Conservation (phyloP, 2,797 vertebrate genomes). For the Epinephelus coioides region DNA sequence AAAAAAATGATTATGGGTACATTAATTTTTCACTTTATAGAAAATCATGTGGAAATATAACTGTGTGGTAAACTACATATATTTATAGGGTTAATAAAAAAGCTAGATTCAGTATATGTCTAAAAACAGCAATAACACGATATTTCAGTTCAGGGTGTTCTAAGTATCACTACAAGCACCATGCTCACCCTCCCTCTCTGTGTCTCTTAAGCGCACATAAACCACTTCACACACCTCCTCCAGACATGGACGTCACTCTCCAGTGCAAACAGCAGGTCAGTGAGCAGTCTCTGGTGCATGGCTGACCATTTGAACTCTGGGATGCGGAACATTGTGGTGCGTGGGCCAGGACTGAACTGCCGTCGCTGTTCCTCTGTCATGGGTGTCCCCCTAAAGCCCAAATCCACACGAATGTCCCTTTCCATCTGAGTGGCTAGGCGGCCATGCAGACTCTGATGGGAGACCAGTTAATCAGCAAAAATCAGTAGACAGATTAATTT, state of each 20-base stretch:
- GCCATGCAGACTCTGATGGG: conserved; percentile 88
- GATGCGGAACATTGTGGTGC: conserved; percentile 99
- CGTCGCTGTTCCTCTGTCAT: conserved; percentile 94
- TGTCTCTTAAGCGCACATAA: conserved; percentile 15
- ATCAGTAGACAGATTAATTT: neutral
- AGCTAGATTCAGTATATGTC: neutral
- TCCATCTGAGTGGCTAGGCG: conserved; percentile 86
- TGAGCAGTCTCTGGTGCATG: conserved; percentile 97
- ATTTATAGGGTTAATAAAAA: neutral
- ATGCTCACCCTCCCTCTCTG: neutral
- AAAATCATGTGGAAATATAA: neutral
- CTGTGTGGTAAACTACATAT: neutral
- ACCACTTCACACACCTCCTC: conserved; percentile 90
- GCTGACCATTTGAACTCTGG: conserved; percentile 99
- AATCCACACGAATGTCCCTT: conserved; percentile 90
- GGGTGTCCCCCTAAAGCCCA: conserved; percentile 93
- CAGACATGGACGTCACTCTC: conserved; percentile 98
- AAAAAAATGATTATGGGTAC: conserved; percentile 1
- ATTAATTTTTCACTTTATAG: neutral
- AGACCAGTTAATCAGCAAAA: conserved; percentile 42
- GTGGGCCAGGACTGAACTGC: conserved; percentile 97
- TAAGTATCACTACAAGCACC: neutral
- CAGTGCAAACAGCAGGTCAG: conserved; percentile 96
- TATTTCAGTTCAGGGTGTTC: neutral
- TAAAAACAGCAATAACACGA: conserved; percentile 5